Base-by-base conservation (phyloP, 2,797 vertebrate genomes). In the Malurus splendens region DNA sequence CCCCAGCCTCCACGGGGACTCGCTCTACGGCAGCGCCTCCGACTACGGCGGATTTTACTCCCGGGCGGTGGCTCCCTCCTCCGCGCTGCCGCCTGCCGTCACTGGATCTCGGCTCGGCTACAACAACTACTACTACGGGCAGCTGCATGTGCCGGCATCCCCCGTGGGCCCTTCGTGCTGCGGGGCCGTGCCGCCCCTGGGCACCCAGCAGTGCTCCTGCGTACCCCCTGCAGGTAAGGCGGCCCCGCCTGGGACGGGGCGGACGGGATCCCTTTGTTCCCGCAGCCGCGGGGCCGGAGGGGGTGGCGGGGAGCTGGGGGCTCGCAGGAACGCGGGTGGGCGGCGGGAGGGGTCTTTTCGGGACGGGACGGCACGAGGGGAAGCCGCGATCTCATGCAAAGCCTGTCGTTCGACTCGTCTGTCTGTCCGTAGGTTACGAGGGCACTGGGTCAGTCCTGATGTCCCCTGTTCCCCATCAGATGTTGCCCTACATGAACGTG, bases 401-500 rank as follows among this genome's bases (percentile, higher is more conserved):
- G 62, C 55, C 81, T 93, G 55, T 86, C 75, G 70, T 70, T 70
- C 70, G 62, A 91, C 70, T 93, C 72, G 47, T 83, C 83, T 90
- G 72, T 94, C 86, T 93, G 82, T 90, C 87, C 76, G 75, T 96
- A 99, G 99, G 98, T 93, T 99, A 98, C 91, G 99, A 99, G 95
- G 97, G 98, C 77, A 95, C 98, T 23, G 98, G 98, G 33, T 98
- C 99, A 23, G 98, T 99, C 83, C 97, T 99, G 73, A 98, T 99
- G 94, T 98, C 99, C 11, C 98, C 98, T 25, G 98, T 99, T 22
- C 98, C 98, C 52, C 99, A 98, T 87, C 99, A 99, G 97, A 98
- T 99, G 98, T 97, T 99, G 97, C 98, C 99, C 89, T 99, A 99
- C 88, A 98, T 99, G 98, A 99, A 99, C 95, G 98, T 99, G 97